Evolutionary conservation across 1,140 invertebrate genomes (phyloP).

Genomic region (Cyclina sinensis): DNA sequence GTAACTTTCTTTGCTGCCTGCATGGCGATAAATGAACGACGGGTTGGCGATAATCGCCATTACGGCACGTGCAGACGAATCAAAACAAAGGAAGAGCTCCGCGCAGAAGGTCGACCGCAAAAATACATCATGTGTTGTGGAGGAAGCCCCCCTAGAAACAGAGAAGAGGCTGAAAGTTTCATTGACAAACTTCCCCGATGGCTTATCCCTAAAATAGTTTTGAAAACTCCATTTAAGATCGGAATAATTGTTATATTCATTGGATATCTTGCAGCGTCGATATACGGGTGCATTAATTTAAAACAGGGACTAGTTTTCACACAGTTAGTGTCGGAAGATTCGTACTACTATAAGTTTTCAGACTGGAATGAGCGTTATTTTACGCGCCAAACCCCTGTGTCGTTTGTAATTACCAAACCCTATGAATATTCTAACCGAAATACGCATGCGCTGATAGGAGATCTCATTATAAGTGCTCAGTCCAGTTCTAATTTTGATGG

Average conservation of each 20-base stretch:
- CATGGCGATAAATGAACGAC: conserved; percentile 62
- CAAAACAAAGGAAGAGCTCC: conserved; percentile 7
- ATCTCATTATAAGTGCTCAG: conserved; percentile 39
- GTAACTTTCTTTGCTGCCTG: conserved; percentile 65
- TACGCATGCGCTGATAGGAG: conserved; percentile 28
- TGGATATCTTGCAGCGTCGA: conserved; percentile 93
- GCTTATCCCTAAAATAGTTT: conserved; percentile 59
- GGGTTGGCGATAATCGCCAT: conserved; percentile 60
- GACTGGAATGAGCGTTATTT: conserved; percentile 54
- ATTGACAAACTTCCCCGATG: conserved; percentile 60
- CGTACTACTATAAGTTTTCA: conserved; percentile 77
- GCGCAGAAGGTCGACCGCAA: neutral
- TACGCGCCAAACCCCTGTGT: conserved; percentile 34
- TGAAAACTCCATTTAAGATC: conserved; percentile 88
- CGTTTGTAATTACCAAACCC: conserved; percentile 50
- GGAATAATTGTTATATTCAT: conserved; percentile 93
- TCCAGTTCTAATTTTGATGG: conserved; percentile 39
- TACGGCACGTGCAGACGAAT: conserved; percentile 57
- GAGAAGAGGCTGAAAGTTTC: conserved; percentile 55
- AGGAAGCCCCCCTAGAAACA: conserved; percentile 14
- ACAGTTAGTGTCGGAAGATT: conserved; percentile 83
- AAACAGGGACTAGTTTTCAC: conserved; percentile 94
- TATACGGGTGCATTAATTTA: conserved; percentile 94
- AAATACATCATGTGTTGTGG: conserved; percentile 40
- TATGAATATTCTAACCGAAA: conserved; percentile 39